A percentile compares a stretch with the other conserved stretches of the same genome.
Evolutionary conservation across 2,797 vertebrate species (phyloP).

Genomic region (Anabas testudineus): DNA sequence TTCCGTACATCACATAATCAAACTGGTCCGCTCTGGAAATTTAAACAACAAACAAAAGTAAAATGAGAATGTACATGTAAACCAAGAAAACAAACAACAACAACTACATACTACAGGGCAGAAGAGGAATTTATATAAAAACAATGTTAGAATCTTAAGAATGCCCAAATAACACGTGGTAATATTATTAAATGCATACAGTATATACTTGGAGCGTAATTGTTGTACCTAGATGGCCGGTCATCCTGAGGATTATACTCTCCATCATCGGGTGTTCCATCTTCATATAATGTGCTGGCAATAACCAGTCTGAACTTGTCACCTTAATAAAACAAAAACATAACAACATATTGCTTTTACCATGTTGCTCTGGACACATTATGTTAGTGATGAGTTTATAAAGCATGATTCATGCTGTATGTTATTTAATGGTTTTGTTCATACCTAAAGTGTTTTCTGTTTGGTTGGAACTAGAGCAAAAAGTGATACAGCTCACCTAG

Average conservation of each 20-base stretch:
- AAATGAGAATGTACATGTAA: background rate
- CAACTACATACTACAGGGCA: background rate
- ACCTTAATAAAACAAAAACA: slow-evolving; percentile 79
- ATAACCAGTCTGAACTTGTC: slow-evolving; percentile 98
- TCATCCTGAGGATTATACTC: slow-evolving; percentile 99
- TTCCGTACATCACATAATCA: slow-evolving; percentile 99
- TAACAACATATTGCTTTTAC: background rate
- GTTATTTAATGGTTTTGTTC: background rate
- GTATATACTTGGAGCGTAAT: background rate
- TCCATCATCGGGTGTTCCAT: slow-evolving; percentile 96
- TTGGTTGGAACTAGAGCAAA: background rate
- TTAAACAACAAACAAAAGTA: slow-evolving; percentile 9
- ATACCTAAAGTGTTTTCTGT: too few species aligned
- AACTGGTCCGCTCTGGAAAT: slow-evolving; percentile 94
- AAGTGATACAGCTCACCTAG: background rate
- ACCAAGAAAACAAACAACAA: background rate
- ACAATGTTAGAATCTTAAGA: background rate
- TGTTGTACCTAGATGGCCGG: slow-evolving; percentile 90
- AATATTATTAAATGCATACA: background rate
- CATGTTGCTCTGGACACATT: background rate
- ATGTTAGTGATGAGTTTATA: background rate
- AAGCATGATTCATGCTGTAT: background rate
- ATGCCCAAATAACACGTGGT: background rate
- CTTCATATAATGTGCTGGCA: slow-evolving; percentile 97
- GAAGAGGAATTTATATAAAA: background rate